Evolutionary conservation across 92 coral and sea anemone genomes (phyloP), one percentile per base, ranked within the genome.

Genomic region (Blastomussa wellsi): DNA sequence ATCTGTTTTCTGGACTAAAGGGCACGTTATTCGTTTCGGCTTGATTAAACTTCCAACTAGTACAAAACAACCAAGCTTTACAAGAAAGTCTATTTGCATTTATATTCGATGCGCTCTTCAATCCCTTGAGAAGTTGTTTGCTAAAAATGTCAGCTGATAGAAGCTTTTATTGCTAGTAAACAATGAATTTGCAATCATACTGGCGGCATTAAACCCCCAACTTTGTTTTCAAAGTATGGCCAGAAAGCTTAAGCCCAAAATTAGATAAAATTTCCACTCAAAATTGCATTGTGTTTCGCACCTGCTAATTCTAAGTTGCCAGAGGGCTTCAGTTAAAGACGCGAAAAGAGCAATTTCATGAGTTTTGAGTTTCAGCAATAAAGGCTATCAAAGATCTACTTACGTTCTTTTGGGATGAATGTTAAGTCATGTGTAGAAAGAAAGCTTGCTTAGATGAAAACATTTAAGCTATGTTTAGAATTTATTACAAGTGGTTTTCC

Each of bases 381-480:
- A 33, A 5, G 16, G 26, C 48, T 1, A 47, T 5, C 11, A 4
- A 36, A 70, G 33, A 19, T 37, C 44, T 22, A 67, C 38, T 67
- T 35, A 67, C 20, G 72, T 9, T 22, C 44, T 36, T 70, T 36
- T 12, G 7, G 8, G 47, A 70, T 7, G 44, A 9, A 70, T 37
- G 75, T 70, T 36, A 70, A 70, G 44, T 70, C 75, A 37, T 70
- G 75, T 70, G 75, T 33, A 37, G 19, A 70, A 37, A 13, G 48
- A 70, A 33, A 70, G 75, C 74, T 68, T 68, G 33, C 42, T 68
- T 2, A 35, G 74, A 1, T 17, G 26, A 70, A 70, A 70, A 37
- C 75, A 70, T 70, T 37, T 47, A 19, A 70, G 24, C 19, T 33
- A 70, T 70, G 36, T 19, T 70, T 22, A 11, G 28, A 70, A 70